Conservation (phyloP, 1,140 invertebrate species). For the Macrobrachium nipponense region DNA sequence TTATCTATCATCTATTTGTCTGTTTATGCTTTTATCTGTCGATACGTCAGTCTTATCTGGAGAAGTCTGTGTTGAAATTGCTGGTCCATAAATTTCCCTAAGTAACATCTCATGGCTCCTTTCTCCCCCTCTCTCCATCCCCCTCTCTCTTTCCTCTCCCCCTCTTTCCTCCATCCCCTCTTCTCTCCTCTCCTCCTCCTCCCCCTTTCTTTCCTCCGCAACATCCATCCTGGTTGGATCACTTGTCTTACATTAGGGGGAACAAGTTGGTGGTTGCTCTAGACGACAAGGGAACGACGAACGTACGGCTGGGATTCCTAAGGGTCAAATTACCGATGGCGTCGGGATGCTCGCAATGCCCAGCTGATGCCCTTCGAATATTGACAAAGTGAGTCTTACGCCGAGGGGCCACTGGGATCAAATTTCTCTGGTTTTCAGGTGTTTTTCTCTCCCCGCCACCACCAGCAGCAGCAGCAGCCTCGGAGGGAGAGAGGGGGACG, state of each 20-base stretch:
- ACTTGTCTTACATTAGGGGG: conserved; percentile 57
- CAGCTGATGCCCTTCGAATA: conserved; percentile 47
- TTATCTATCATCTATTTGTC: neutral
- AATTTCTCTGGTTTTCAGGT: neutral
- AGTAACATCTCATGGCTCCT: too few species aligned
- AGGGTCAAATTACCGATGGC: conserved; percentile 33
- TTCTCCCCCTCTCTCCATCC: neutral
- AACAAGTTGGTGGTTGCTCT: conserved; percentile 39
- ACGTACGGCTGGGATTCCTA: neutral
- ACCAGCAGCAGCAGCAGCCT: neutral
- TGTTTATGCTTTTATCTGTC: neutral
- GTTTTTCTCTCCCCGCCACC: conserved; percentile 38
- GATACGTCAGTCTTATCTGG: too few species aligned
- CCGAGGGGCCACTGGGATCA: neutral
- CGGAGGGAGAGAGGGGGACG: too few species aligned
- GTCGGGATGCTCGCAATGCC: conserved; percentile 38
- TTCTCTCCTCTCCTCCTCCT: neutral
- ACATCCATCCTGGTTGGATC: conserved; percentile 55
- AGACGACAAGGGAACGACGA: conserved; percentile 1
- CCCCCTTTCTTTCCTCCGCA: neutral
- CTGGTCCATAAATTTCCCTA: too few species aligned
- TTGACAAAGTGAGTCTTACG: conserved; percentile 21
- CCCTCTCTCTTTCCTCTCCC: neutral
- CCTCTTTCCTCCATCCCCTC: too few species aligned
- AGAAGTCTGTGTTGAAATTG: too few species aligned